Evolutionary conservation across 1,140 invertebrate genomes (phyloP).

Genomic region (Diplogasteroides magnus): DNA sequence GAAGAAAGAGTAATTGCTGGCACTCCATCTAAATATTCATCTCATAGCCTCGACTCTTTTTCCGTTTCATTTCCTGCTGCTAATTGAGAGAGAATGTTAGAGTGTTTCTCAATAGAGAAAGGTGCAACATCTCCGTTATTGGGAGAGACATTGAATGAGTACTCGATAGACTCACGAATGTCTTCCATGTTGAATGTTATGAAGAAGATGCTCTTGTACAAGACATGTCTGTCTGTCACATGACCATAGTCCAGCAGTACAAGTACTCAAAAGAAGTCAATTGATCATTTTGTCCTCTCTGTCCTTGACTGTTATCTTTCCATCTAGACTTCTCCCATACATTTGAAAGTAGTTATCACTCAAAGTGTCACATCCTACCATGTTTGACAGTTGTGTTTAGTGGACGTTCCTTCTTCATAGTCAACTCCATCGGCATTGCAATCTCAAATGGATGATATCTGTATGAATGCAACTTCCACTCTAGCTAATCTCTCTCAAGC

Average conservation of each 20-base stretch:
- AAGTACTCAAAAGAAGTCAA: slow-evolving; percentile 31
- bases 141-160: too few species aligned
- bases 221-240: slow-evolving; percentile 39
- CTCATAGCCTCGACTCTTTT: background rate
- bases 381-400: slow-evolving; percentile 36
- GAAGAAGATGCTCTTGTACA: slow-evolving; percentile 41
- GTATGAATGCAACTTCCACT: too few species aligned
- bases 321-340: too few species aligned
- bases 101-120: too few species aligned
- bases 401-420: slow-evolving; percentile 33
- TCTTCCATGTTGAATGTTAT: slow-evolving; percentile 32
- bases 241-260: slow-evolving; percentile 33
- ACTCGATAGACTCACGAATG: slow-evolving; percentile 39
- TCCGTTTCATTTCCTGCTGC: background rate
- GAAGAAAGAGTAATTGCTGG: slow-evolving; percentile 74
- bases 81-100: background rate
- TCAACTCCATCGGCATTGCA: slow-evolving; percentile 25
- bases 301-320: background rate
- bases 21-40: slow-evolving; percentile 65
- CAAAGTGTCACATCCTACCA: slow-evolving; percentile 33
- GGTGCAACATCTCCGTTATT: too few species aligned
- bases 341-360: too few species aligned
- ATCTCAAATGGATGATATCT: slow-evolving; percentile 26
- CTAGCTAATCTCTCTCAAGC: too few species aligned
- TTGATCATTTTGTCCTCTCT: too few species aligned